Evolutionary conservation across 2,113 vertebrate species (phyloP), one percentile per base, ranked within the genome.

Genomic region (Catharus bicknelli): DNA sequence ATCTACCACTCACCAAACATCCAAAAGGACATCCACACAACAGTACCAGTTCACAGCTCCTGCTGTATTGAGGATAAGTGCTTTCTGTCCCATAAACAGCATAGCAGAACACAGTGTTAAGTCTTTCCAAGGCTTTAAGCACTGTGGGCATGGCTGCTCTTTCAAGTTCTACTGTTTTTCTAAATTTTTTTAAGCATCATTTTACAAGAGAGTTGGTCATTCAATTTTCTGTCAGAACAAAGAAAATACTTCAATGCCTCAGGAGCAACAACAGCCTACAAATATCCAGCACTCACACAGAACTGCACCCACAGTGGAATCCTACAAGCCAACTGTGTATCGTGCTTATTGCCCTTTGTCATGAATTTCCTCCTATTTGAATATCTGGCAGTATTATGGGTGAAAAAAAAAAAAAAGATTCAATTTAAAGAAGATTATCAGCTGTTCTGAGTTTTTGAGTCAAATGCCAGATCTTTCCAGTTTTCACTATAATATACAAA

Each of bases 401-500:
- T 54, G 27, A 43, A 80, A 87, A 78, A 42, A 43, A 80, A 78
- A 42, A 77, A 78, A 55, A 14, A 54, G 3, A 50, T 48, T 75
- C 88, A 64, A 74, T 85, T 88, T 91, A 87, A 86, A 72, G 27
- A 86, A 72, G 77, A 75, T 79, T 79, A 78, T 84, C 66, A 92
- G 87, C 70, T 81, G 84, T 79, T 95, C 61, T 9, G 45, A 95
- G 53, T 58, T 86, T 89, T 64, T 91, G 47, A 82, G 73, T 90
- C 58, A 94, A 95, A 93, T 59, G 73, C 70, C 66, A 92, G 80
- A 76, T 94, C 72, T 73, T 92, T 90, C 83, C 83, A 95, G 47
- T 72, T 88, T 90, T 94, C 68, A 87, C 66, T 70, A 38, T 67
- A 83, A 90, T 92, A 90, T 59, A 69, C 29, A 95, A 93, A 82